Evolutionary conservation across 2,113 vertebrate species (phyloP).

Genomic region (Miniopterus natalensis): DNA sequence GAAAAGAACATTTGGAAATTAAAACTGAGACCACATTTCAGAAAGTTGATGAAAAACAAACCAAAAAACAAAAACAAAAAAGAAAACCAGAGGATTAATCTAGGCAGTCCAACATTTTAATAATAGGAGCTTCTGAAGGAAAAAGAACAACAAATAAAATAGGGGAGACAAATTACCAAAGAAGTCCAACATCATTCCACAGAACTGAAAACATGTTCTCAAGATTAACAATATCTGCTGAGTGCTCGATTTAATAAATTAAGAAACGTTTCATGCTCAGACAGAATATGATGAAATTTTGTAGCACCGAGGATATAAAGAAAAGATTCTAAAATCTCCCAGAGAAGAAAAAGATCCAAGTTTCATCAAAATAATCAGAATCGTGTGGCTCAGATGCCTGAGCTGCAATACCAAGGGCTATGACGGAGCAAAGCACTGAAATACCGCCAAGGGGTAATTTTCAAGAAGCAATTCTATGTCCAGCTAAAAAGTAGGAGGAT

Average conservation of each 20-base stretch:
- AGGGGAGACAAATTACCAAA: slow-evolving; percentile 33
- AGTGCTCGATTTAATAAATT: slow-evolving; percentile 54
- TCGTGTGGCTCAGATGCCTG: not conserved
- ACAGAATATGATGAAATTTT: slow-evolving; percentile 43
- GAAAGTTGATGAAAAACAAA: slow-evolving; percentile 17
- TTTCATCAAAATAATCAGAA: slow-evolving; percentile 11
- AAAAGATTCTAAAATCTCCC: not conserved
- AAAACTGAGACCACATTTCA: slow-evolving; percentile 40
- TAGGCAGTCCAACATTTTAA: slow-evolving; percentile 57
- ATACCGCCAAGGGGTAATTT: not conserved
- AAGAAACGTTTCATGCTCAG: slow-evolving; percentile 22
- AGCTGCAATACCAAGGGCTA: not conserved
- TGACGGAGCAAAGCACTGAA: not conserved
- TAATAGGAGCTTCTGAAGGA: slow-evolving; percentile 16
- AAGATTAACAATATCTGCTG: slow-evolving; percentile 55
- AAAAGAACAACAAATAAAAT: slow-evolving; percentile 72
- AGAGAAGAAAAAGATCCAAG: not conserved
- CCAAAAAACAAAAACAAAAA: slow-evolving; percentile 33
- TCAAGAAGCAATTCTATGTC: not conserved
- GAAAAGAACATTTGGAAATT: slow-evolving; percentile 20
- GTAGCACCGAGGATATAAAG: not conserved
- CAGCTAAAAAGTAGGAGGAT: not conserved
- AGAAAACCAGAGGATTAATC: not conserved
- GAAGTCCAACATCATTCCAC: slow-evolving; percentile 24
- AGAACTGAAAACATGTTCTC: slow-evolving; percentile 19